These are phyloP conservation scores for Anguilla marmorata DNA, from an alignment of 2,797 vertebrate genomes.

Conservation along the genomic window DNA sequence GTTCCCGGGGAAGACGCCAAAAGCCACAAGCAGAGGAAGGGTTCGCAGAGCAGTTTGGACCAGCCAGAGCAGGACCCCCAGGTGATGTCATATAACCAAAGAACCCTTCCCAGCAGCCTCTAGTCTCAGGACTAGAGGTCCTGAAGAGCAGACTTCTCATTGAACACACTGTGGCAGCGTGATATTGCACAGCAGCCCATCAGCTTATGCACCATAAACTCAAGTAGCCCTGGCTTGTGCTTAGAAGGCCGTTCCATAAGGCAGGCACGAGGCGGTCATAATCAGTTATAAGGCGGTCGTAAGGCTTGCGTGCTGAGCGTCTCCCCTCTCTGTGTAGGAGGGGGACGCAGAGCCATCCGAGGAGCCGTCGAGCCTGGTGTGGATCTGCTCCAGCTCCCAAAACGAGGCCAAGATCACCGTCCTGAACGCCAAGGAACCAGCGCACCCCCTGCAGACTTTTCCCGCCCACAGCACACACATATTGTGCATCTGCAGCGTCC, in stretches of 20 bases:
- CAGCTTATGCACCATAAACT: neutral
- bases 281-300: neutral
- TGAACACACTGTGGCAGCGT: neutral
- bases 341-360: slow-evolving; percentile 90
- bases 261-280: neutral
- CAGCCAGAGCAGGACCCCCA: slow-evolving; percentile 91
- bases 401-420: slow-evolving; percentile 89
- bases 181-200: neutral
- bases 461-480: slow-evolving; percentile 90
- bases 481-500: slow-evolving; percentile 91
- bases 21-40: slow-evolving; percentile 72
- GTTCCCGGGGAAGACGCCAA: slow-evolving; percentile 70
- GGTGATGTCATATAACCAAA: slow-evolving; percentile 62
- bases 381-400: slow-evolving; percentile 96
- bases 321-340: slow-evolving; percentile 68
- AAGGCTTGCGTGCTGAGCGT: neutral
- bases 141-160: neutral
- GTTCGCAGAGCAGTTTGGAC: slow-evolving; percentile 91
- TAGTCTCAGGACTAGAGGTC: neutral
- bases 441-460: slow-evolving; percentile 91
- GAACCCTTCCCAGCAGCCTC: neutral
- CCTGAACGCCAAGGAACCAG: slow-evolving; percentile 91
- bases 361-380: slow-evolving; percentile 90
- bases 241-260: neutral
- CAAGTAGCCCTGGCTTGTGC: neutral